A percentile compares a stretch with the other conserved stretches of the same genome.
phyloP scores from a whole-genome alignment of 2,888 invertebrate species.

The Poecilus cupreus region DNA sequence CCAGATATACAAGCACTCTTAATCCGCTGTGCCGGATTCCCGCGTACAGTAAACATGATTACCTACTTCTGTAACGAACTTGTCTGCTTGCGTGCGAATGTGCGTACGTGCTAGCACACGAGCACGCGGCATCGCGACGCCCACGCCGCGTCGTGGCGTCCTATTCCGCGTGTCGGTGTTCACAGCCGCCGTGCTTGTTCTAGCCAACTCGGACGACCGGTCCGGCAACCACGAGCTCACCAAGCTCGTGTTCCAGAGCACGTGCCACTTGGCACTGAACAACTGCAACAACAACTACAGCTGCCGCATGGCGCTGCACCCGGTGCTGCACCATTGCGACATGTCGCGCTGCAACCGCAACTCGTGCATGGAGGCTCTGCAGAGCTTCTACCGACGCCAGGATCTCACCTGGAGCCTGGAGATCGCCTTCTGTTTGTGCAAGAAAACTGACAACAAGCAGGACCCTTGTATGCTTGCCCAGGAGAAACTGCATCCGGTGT shows the following conservation, averaged over 20 bases:
- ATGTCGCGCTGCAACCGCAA: slow-evolving; percentile 85
- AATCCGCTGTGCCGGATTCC: slow-evolving; percentile 46
- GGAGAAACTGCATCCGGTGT: slow-evolving; percentile 91
- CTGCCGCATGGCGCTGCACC: slow-evolving; percentile 86
- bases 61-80: slow-evolving; percentile 45
- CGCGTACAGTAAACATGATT: slow-evolving; percentile 53
- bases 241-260: slow-evolving; percentile 84
- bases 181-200: slow-evolving; percentile 37
- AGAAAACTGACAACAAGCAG: slow-evolving; percentile 90
- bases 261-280: slow-evolving; percentile 90
- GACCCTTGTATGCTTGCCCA: slow-evolving; percentile 93
- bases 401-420: slow-evolving; percentile 89
- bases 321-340: slow-evolving; percentile 90
- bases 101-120: slow-evolving; percentile 32
- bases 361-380: slow-evolving; percentile 90
- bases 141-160: neutral
- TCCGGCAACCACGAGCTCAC: slow-evolving; percentile 65
- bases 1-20: slow-evolving; percentile 50
- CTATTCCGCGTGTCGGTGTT: neutral
- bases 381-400: slow-evolving; percentile 89
- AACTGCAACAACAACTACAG: slow-evolving; percentile 88
- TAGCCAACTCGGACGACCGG: slow-evolving; percentile 59
- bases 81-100: slow-evolving; percentile 36
- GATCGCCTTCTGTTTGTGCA: slow-evolving; percentile 95
- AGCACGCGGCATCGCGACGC: neutral